These are phyloP conservation scores for Zhengitettix transpicula DNA, from an alignment of 2,888 invertebrate species.

Conservation along the genomic window DNA sequence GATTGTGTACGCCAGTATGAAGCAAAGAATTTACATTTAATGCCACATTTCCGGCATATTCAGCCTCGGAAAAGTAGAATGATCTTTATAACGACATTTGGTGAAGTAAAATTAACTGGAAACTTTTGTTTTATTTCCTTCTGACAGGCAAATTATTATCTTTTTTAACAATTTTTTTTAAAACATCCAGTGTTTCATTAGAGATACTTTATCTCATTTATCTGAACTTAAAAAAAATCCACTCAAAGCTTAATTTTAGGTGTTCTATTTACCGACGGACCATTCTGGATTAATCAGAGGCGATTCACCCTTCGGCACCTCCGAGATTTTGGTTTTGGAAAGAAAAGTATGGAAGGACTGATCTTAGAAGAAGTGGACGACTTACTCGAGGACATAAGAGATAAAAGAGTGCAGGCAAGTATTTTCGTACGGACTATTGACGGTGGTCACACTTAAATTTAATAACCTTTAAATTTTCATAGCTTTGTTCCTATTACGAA, in stretches of 20 bases:
- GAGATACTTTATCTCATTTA: neutral
- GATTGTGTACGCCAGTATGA: too few relatives aligned
- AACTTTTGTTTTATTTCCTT: too few relatives aligned
- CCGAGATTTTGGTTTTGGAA: conserved; percentile 15
- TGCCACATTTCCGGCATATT: too few relatives aligned
- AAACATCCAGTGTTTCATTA: neutral
- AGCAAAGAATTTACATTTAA: too few relatives aligned
- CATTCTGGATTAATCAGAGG: conserved; percentile 15
- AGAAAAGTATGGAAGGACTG: conserved; percentile 8
- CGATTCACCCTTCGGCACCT: conserved; percentile 15
- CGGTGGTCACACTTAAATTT: too few relatives aligned
- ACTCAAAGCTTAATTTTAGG: conserved; percentile 8
- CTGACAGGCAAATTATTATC: neutral
- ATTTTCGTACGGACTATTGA: neutral
- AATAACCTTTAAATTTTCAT: too few relatives aligned
- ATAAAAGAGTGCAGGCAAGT: conserved; percentile 4
- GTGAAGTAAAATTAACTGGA: too few relatives aligned
- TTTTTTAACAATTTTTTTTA: neutral
- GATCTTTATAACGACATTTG: too few relatives aligned
- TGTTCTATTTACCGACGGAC: conserved; percentile 15
- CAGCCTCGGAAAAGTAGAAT: too few relatives aligned
- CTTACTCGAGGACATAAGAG: conserved; percentile 2
- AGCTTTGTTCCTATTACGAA: too few relatives aligned
- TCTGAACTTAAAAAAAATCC: neutral
- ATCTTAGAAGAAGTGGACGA: conserved; percentile 11